Percentiles rank a stretch among this genome's conserved stretches.
phyloP scores from a whole-genome alignment of 1,140 invertebrate genomes.

The Gryon sp. region DNA sequence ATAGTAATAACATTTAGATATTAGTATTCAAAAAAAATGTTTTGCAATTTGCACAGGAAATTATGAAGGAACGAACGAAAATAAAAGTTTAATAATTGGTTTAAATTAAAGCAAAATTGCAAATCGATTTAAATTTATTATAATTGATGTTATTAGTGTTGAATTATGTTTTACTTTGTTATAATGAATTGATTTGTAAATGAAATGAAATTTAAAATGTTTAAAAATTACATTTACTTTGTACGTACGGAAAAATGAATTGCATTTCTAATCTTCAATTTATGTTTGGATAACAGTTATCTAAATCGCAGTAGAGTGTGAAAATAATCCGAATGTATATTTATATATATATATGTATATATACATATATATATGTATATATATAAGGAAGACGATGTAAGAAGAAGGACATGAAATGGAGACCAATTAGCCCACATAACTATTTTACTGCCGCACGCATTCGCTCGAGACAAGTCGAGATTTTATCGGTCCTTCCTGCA shows the following conservation, averaged over 20 bases:
- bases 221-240: too few relatives aligned
- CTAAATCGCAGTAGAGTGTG: constrained; percentile 29
- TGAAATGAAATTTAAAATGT: too few relatives aligned
- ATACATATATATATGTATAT: too few relatives aligned
- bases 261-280: constrained; percentile 20
- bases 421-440: constrained; percentile 74
- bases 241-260: constrained; percentile 14
- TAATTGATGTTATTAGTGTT: too few relatives aligned
- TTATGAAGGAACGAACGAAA: too few relatives aligned
- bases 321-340: constrained; percentile 53
- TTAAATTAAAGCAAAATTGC: too few relatives aligned
- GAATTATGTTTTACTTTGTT: too few relatives aligned
- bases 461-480: constrained; percentile 65
- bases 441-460: constrained; percentile 68
- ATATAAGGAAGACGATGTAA: constrained; percentile 29
- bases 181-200: too few relatives aligned
- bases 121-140: too few relatives aligned
- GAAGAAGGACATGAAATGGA: constrained; percentile 55
- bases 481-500: constrained; percentile 67
- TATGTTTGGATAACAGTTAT: constrained; percentile 39
- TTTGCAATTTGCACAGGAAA: too few relatives aligned
- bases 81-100: too few relatives aligned
- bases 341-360: too few relatives aligned
- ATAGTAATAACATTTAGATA: background rate
- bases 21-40: constrained; percentile 2